Base-by-base conservation (phyloP, 1,140 invertebrate genomes). In the Theocolax elegans region DNA sequence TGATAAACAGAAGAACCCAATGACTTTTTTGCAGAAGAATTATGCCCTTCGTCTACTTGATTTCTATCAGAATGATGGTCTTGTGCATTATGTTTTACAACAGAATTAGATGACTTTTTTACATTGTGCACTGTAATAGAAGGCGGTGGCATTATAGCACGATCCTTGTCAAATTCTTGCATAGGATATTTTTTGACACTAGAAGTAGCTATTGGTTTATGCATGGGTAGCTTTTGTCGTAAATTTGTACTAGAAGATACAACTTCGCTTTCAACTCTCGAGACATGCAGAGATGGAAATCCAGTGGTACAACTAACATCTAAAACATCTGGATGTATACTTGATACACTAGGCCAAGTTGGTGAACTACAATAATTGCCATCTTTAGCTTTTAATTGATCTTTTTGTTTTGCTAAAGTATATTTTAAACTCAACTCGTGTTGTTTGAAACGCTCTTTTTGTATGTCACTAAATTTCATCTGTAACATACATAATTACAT, bases 71-170 rank as follows among this genome's bases (percentile, higher is more conserved):
- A n/a, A 3, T 27, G 38, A 21, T 38, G 21, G 23, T 13, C 15
- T 12, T 56, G n/a, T 10, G 1, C 2, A 51, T 21, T 31, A 2
- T 23, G 27, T n/a, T 58, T 73, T 19, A 9, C 7, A 42, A 23
- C 15, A 49, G 51, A 21, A 9, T 23, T 13, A 58, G 15, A 12
- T 25, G 3, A 21, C 10, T 17, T 13, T 46, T 35, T 13, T 23
- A 17, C 1, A 58, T 6, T 17, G 29, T n/a, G 8, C 13, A 4
- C n/a, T 7, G n/a, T n/a, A 8, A 0, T 23, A 4, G 9, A 67
- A 8, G 79, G 78, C 13, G 81, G 81, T 44, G 80, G 79, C 80
- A 81, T 82, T 10, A 74, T 35, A 12, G 23, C 29, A 10, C 15
- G 25, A 62, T 79, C 75, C 9, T 44, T 15, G 2, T 62, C 9